Conservation (phyloP, 2,113 vertebrate genomes). For the Neogobius melanostomus region DNA sequence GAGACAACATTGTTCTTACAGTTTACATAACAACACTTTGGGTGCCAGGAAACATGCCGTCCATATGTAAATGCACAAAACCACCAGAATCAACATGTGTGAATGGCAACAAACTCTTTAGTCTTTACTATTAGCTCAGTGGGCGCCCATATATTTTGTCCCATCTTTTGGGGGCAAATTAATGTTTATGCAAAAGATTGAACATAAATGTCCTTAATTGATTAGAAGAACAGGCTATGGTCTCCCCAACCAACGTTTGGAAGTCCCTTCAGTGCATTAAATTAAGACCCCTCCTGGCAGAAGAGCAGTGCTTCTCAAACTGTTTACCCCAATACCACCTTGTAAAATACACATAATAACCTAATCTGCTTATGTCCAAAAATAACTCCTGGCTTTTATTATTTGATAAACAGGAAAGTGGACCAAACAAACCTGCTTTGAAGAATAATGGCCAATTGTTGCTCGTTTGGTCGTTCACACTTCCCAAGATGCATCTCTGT, state of each 20-base stretch:
- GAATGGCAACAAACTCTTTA: neutral
- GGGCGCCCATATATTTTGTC: too few relatives aligned
- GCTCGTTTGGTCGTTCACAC: constrained; percentile 10
- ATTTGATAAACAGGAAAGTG: neutral
- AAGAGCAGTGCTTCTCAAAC: too few relatives aligned
- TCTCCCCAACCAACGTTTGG: too few relatives aligned
- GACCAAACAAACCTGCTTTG: constrained; percentile 3
- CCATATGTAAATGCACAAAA: neutral
- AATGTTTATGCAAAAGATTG: too few relatives aligned
- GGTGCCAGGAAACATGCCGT: neutral
- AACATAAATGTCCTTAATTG: too few relatives aligned
- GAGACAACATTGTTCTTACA: neutral
- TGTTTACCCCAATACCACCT: too few relatives aligned
- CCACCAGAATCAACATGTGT: constrained; percentile 1
- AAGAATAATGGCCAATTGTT: constrained; percentile 9
- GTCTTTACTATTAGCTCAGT: neutral
- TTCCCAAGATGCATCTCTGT: constrained; percentile 17
- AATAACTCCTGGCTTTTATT: neutral
- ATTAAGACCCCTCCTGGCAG: too few relatives aligned
- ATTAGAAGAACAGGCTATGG: too few relatives aligned
- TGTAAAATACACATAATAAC: too few relatives aligned
- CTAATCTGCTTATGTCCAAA: too few relatives aligned
- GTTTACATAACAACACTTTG: neutral
- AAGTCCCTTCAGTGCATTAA: too few relatives aligned
- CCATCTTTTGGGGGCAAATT: too few relatives aligned